Evolutionary conservation across 2,113 vertebrate species (phyloP), one percentile per base, ranked within the genome.

Genomic region (Colossoma macropomum): DNA sequence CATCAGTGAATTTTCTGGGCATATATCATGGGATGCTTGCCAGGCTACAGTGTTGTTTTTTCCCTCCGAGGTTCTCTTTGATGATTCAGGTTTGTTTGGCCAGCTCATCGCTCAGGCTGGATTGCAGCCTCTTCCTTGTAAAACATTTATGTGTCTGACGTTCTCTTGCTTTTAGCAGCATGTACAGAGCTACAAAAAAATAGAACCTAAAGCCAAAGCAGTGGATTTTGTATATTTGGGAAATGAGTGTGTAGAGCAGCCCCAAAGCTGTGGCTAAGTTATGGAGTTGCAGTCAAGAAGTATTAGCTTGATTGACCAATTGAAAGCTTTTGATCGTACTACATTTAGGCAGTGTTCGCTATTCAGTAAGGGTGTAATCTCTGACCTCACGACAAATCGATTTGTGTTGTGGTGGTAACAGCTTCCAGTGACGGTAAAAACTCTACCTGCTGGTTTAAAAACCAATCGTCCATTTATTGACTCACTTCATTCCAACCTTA

Each of bases 21-120:
- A 1, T 72, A 52, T 74, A 52, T 32, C 28, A 13, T 27, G 71
- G 19, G 25, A 23, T 65, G 27, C 41, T 75, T 81, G 80, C 80
- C 60, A 81, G 69, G 28, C 59, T 75, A 72, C 80, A 75, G 60
- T 81, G 70, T 66, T 75, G 71, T 38, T 81, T 48, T 27, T 75
- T 74, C 48, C 60, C 71, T 73, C 54, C 7, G 28, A 21, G 45
- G 56, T 15, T 66, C 56, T 75, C 71, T 81, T 66, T 81, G 15
- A 81, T 81, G 71, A 75, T 81, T 81, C 80, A 81, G 27, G 45
- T 72, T 81, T 21, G 34, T 54, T 75, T 81, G 45, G 70, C 71
- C 80, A 81, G 60, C 60, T 34, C 52, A 28, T 75, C 32, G 59
- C 77, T 79, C 77, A 69, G 65, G 52, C 60, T 81, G 60, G 59